These are phyloP conservation scores for Limnephilus rhombicus DNA, from an alignment of 2,888 invertebrate species.

Conservation along the genomic window DNA sequence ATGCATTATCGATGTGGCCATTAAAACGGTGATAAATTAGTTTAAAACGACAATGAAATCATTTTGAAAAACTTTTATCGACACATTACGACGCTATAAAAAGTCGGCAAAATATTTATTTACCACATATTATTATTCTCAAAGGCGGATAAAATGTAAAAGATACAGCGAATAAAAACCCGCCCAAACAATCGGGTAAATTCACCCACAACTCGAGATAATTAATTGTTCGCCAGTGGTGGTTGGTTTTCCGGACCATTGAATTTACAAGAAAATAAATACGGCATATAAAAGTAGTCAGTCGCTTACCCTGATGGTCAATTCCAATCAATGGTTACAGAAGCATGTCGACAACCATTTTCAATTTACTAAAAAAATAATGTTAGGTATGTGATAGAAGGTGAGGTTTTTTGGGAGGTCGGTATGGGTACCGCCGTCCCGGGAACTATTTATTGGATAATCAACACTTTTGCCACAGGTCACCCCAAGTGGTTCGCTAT, in stretches of 20 bases:
- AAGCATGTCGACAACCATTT: neutral
- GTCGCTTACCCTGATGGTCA: neutral
- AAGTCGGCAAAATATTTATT: neutral
- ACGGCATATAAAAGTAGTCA: neutral
- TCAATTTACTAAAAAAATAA: neutral
- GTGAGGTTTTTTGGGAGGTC: neutral
- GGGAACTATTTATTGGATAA: too few species aligned
- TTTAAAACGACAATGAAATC: neutral
- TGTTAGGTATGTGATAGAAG: neutral
- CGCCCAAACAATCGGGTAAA: neutral
- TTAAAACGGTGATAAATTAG: neutral
- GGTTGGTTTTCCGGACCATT: neutral
- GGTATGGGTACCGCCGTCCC: too few species aligned
- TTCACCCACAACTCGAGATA: neutral
- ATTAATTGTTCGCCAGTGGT: neutral
- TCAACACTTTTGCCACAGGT: too few species aligned
- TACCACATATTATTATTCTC: neutral
- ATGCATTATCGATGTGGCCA: too few species aligned
- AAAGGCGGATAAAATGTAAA: neutral
- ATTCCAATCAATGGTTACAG: neutral
- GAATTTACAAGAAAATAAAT: neutral
- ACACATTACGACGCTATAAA: neutral
- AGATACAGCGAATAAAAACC: neutral
- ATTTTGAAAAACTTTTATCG: neutral
- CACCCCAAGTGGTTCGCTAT: too few species aligned